Evolutionary conservation across 2,113 vertebrate species (phyloP), one percentile per base, ranked within the genome.

Genomic region (Oceanites oceanicus): DNA sequence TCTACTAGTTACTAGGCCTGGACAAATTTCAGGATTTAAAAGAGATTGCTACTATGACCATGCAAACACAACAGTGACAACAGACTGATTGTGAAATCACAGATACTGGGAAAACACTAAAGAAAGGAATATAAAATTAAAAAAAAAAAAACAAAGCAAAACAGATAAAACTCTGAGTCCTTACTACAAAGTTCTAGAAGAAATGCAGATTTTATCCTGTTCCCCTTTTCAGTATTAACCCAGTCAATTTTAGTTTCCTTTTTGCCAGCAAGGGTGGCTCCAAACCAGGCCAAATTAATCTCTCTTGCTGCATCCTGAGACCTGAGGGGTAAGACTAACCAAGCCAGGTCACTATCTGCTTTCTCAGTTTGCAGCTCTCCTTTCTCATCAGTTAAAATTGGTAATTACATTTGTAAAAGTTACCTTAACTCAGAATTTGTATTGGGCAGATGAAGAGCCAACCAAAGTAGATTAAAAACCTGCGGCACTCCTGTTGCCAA

Each of bases 401-500:
- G 72, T 94, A 70, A 62, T 72, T 58, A 55, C n/a, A 38, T 50
- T 40, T 72, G 42, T 15, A 76, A 71, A 78, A 87, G 77, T 66
- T 80, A 71, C 82, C 59, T 83, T 74, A 58, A 83, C 70, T 63
- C 77, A 65, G 63, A 77, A 70, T 42, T 84, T 96, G 96, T 66
- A 98, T 88, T 95, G 83, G 96, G 96, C 91, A 93, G 94, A 18
- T 85, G 34, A 66, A 91, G 75, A 89, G 94, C 97, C 98, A 98
- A 98, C 97, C 32, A 91, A 92, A 96, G 86, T 23, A 91, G 55
- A 75, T 68, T 88, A 72, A 78, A 84, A 96, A 95, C 65, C 92
- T 94, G 92, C 34, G n/a, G 88, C 44, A 50, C 84, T 85, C 78
- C 85, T 95, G 98, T 98, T 98, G 98, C 98, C 92, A 98, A 88